These are phyloP conservation scores for Oppia nitens DNA, from an alignment of 1,140 invertebrate species.

Conservation along the genomic window DNA sequence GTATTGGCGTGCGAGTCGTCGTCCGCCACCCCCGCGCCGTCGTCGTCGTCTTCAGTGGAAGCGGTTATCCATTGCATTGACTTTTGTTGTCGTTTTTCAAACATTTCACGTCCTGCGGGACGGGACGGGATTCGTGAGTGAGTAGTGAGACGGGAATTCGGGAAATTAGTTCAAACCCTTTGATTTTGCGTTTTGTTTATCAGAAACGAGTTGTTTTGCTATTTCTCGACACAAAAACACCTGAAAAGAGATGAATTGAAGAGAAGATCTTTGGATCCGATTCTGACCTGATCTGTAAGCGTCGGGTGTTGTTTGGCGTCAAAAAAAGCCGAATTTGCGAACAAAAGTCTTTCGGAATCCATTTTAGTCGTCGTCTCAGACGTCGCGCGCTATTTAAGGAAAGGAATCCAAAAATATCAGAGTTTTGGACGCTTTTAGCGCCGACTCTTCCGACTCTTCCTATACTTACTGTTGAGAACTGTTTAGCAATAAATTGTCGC, in stretches of 20 bases:
- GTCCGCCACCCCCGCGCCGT: neutral
- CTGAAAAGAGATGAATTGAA: neutral
- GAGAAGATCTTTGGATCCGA: neutral
- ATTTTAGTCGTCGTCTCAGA: no score
- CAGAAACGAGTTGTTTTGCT: constrained; percentile 12
- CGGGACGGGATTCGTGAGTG: neutral
- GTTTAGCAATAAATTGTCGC: no score
- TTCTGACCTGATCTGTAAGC: constrained; percentile 1
- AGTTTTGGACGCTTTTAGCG: no score
- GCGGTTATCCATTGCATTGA: constrained; percentile 5
- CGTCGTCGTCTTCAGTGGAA: constrained; percentile 2
- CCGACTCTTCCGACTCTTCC: no score
- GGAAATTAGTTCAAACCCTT: constrained; percentile 4
- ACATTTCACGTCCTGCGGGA: constrained; percentile 6
- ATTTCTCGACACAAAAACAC: constrained; percentile 9
- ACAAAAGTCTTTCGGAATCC: no score
- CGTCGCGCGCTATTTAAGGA: no score
- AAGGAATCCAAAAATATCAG: no score
- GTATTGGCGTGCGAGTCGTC: constrained; percentile 8
- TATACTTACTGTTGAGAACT: no score
- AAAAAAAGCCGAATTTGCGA: constrained; percentile 9
- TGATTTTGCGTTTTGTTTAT: constrained; percentile 2
- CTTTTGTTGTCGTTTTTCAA: constrained; percentile 7
- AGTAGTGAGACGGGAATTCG: neutral
- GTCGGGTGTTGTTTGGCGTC: constrained; percentile 9